Percentiles rank a stretch among this genome's conserved stretches.
phyloP scores from a whole-genome alignment of 2,797 vertebrate species.

The Masticophis lateralis region DNA sequence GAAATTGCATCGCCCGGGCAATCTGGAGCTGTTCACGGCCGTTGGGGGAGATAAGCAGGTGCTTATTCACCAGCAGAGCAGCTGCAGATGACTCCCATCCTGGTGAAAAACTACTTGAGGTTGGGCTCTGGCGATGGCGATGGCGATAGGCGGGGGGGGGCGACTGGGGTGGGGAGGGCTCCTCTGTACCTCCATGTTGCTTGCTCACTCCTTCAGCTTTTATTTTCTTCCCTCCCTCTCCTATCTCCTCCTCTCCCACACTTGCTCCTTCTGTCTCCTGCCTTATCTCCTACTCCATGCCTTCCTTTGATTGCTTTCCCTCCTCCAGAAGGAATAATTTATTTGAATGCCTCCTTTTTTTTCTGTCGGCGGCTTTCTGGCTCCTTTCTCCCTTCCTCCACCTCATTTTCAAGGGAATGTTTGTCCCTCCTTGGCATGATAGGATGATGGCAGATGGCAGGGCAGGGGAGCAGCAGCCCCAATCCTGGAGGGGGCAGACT shows the following conservation, averaged over 20 bases:
- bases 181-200: conserved; percentile 17
- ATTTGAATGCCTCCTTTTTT: background rate
- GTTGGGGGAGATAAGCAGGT: conserved; percentile 71
- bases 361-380: background rate
- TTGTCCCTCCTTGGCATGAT: background rate
- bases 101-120: conserved; percentile 81
- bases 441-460: too few species aligned
- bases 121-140: conserved; percentile 69
- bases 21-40: conserved; percentile 64
- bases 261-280: conserved; percentile 38
- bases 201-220: conserved; percentile 30
- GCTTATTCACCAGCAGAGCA: conserved; percentile 60
- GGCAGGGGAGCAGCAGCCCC: background rate
- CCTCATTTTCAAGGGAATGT: background rate
- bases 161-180: background rate
- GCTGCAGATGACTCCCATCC: conserved; percentile 72
- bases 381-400: too few species aligned
- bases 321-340: conserved; percentile 7
- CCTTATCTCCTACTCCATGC: conserved; percentile 64
- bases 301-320: conserved; percentile 54
- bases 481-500: background rate
- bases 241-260: conserved; percentile 5
- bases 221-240: conserved; percentile 43
- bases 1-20: conserved; percentile 76
- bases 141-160: conserved; percentile 45